Evolutionary conservation across 2,113 vertebrate genomes (phyloP), one percentile per base, ranked within the genome.

Genomic region (Misgurnus mizolepis): DNA sequence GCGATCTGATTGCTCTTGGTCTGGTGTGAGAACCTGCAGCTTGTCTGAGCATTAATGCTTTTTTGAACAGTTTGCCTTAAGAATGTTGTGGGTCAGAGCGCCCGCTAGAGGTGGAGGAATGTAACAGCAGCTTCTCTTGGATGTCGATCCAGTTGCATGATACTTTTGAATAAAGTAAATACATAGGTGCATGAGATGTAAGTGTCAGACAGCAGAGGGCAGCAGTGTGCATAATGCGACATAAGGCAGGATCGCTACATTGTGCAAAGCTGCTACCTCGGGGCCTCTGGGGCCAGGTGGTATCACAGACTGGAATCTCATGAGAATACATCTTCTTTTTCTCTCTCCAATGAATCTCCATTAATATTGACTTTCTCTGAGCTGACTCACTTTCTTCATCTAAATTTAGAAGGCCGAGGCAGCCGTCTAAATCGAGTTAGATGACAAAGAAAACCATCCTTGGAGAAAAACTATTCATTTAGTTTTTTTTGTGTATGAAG

Each of bases 161-260:
- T 22, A 22, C 22, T 22, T 22, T 22, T 22, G 22, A 22, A 22
- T 22, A 22, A 22, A 22, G 22, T 22, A 22, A 34, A 34, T 34
- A 34, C 27, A 34, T 34, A 34, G 27, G 27, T 34, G 27, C 47
- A 49, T 49, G 7, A 49, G 10, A 11, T 49, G 3, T 10, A 86
- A 97, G 97, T 97, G 95, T 95, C 79, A 94, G 91, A 53, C 96
- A 98, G 79, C 95, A 98, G 92, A 95, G 96, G 90, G 92, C 95
- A 80, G 94, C 97, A 5, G 93, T 95, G 82, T 98, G 97, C 79
- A 87, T 97, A 34, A 90, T 91, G 85, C 95, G 93, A 88, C 91
- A 91, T 0, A 89, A 92, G 10, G 93, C 92, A 61, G 90, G 85
- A 92, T 95, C 67, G 87, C 90, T 3, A 87, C 94, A 72, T 84